Conservation (phyloP, 2,113 vertebrate species). For the Chaetorhynchus papuensis region DNA sequence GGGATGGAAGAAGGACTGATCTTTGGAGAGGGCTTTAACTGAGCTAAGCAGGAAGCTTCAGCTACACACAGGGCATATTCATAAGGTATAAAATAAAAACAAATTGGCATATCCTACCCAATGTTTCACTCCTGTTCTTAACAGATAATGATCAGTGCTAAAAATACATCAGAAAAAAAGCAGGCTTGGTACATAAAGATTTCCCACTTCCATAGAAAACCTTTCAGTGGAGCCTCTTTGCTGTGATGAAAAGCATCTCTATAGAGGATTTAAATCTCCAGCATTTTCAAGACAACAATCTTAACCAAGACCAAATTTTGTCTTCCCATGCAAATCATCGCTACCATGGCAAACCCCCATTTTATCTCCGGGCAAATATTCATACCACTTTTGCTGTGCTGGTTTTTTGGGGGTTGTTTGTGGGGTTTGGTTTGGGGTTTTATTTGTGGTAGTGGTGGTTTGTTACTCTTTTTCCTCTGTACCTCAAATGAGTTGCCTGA, state of each 20-base stretch:
- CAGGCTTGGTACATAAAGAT: neutral
- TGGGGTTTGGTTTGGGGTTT: neutral
- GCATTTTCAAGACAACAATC: neutral
- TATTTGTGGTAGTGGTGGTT: neutral
- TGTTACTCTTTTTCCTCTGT: neutral
- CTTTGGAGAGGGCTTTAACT: neutral
- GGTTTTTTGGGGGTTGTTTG: rapidly evolving
- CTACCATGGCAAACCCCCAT: neutral
- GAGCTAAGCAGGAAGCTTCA: neutral
- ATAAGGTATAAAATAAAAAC: neutral
- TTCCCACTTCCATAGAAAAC: neutral
- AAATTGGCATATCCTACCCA: neutral
- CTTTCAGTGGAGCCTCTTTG: neutral
- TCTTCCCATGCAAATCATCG: neutral
- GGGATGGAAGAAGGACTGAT: neutral
- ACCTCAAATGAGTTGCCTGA: neutral
- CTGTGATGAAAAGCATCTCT: neutral
- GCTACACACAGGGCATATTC: neutral
- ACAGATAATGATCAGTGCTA: neutral
- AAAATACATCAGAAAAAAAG: neutral
- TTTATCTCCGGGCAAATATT: neutral
- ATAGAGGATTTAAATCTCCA: neutral
- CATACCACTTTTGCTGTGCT: neutral
- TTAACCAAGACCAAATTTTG: neutral
- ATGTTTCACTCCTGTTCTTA: neutral